phyloP scores from a whole-genome alignment of 2,113 vertebrate genomes.

The Eulemur macaco region DNA sequence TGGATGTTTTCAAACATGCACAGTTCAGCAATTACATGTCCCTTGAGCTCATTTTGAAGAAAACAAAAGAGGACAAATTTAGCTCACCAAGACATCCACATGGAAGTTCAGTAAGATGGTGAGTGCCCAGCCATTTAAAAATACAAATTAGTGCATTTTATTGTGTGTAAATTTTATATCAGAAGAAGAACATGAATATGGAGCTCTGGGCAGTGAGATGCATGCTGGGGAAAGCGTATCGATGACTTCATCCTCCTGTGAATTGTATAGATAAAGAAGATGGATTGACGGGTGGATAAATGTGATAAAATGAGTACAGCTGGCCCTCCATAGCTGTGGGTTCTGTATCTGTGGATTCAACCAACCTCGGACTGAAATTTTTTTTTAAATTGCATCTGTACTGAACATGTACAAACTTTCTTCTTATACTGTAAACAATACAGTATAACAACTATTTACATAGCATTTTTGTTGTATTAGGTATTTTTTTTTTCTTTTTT shows the following conservation, averaged over 20 bases:
- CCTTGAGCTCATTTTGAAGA: neutral
- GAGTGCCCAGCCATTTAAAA: neutral
- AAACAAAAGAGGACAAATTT: neutral
- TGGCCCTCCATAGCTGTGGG: neutral
- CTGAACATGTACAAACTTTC: neutral
- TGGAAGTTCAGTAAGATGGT: neutral
- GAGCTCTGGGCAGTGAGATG: neutral
- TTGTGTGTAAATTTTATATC: neutral
- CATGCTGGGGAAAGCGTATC: neutral
- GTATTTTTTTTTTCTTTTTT: no score
- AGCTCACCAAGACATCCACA: neutral
- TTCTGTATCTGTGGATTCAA: neutral
- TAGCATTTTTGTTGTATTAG: neutral
- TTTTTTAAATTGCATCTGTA: neutral
- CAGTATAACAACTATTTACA: neutral
- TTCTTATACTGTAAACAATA: neutral
- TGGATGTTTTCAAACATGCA: neutral
- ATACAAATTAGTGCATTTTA: neutral
- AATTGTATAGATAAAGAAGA: neutral
- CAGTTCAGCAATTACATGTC: neutral
- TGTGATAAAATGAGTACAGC: neutral
- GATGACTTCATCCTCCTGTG: neutral
- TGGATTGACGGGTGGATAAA: neutral
- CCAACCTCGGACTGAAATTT: neutral
- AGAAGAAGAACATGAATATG: neutral